Conservation (phyloP, 1,140 invertebrate species). For the Chionoecetes opilio region DNA sequence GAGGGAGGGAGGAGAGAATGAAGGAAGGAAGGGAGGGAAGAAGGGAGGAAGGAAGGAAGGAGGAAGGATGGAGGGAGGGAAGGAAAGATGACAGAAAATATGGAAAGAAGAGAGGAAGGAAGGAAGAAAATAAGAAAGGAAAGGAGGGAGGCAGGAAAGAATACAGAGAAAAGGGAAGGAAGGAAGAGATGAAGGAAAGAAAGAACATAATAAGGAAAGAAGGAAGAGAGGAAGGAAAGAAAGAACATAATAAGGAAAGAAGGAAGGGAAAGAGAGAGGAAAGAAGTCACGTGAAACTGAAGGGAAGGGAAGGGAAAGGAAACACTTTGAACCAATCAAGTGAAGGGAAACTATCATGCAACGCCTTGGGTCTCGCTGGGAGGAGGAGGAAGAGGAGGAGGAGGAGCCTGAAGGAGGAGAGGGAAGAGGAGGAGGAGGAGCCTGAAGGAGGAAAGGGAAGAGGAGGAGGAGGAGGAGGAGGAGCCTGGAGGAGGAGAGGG, state of each 20-base stretch:
- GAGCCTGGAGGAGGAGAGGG: background rate
- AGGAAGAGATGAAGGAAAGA: too few relatives aligned
- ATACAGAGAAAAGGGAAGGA: too few relatives aligned
- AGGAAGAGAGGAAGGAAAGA: too few relatives aligned
- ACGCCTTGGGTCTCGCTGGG: background rate
- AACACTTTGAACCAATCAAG: background rate
- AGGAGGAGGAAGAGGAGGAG: background rate
- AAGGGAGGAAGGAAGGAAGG: too few relatives aligned
- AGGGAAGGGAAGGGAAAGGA: background rate
- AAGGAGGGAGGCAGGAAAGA: background rate
- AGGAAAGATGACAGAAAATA: too few relatives aligned
- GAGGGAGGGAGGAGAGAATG: background rate
- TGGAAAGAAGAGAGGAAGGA: background rate
- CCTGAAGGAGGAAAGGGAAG: background rate
- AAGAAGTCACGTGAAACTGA: too few relatives aligned
- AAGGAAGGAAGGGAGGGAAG: background rate
- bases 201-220: too few relatives aligned
- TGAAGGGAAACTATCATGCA: constrained; percentile 33
- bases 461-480: background rate
- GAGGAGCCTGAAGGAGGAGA: background rate
- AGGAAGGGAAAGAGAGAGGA: background rate
- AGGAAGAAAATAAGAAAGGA: too few relatives aligned
- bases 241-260: background rate
- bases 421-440: background rate
- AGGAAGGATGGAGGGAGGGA: too few relatives aligned